Evolutionary conservation across 2,113 vertebrate species (phyloP).

Genomic region (Oncorhynchus masou): DNA sequence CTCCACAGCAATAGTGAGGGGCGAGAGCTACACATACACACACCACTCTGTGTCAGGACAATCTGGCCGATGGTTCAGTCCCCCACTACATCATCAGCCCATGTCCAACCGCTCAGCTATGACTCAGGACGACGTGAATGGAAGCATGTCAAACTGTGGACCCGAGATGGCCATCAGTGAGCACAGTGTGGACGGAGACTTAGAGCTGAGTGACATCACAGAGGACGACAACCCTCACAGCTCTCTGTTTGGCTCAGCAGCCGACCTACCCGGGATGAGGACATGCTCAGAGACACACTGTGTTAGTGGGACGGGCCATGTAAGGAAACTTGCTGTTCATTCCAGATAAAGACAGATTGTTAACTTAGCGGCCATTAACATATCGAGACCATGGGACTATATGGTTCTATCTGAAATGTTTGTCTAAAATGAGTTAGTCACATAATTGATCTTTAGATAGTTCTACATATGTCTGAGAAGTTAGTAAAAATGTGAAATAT

Average conservation of each 20-base stretch:
- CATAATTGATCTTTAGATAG: too few species aligned
- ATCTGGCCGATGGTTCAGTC: constrained; percentile 24
- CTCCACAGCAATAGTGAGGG: constrained; percentile 19
- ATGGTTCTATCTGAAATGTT: too few species aligned
- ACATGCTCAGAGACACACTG: constrained; percentile 46
- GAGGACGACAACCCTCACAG: constrained; percentile 29
- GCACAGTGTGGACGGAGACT: constrained; percentile 17
- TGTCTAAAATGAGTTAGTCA: too few species aligned
- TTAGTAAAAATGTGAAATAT: too few species aligned
- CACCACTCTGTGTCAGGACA: constrained; percentile 9
- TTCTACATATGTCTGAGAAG: too few species aligned
- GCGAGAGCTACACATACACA: neutral
- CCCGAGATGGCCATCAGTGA: constrained; percentile 22
- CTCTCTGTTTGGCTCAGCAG: constrained; percentile 47
- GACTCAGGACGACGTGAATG: constrained; percentile 30
- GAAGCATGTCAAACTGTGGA: constrained; percentile 22
- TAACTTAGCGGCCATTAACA: too few species aligned
- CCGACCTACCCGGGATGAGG: constrained; percentile 42
- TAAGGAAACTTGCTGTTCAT: neutral
- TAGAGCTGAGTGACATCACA: constrained; percentile 30
- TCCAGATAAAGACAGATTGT: neutral
- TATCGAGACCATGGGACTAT: too few species aligned
- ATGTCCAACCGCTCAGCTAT: constrained; percentile 15
- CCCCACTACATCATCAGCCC: constrained; percentile 17
- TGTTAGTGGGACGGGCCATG: constrained; percentile 16